phyloP scores from a whole-genome alignment of 2,113 vertebrate species.

The Poecile atricapillus region DNA sequence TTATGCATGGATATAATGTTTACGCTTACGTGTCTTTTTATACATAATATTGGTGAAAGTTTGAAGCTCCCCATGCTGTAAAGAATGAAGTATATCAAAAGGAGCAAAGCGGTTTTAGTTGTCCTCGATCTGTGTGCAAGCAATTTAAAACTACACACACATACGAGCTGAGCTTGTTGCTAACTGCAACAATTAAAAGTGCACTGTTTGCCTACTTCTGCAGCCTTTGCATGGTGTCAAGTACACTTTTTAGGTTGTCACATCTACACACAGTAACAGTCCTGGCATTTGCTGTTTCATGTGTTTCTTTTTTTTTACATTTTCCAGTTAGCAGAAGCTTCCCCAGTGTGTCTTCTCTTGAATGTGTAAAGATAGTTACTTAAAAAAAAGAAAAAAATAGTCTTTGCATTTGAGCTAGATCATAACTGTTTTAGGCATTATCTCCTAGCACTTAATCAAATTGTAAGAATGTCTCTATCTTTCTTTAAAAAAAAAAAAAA shows the following conservation, averaged over 20 bases:
- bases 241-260: not conserved
- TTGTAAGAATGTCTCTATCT: not conserved
- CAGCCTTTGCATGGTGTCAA: not conserved
- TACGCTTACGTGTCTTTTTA: not conserved
- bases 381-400: not conserved
- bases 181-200: slow-evolving; percentile 20
- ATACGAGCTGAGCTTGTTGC: not conserved
- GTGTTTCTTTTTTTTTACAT: not conserved
- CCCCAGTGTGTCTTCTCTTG: not conserved
- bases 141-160: not conserved
- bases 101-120: not conserved
- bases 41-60: not conserved
- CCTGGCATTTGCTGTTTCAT: not conserved
- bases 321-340: not conserved
- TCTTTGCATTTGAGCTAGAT: not conserved
- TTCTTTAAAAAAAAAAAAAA: not conserved
- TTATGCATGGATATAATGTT: not conserved
- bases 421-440: not conserved
- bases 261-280: not conserved
- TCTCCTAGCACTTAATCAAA: slow-evolving; percentile 33
- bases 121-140: not conserved
- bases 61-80: not conserved
- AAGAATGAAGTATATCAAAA: not conserved
- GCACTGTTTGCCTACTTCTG: not conserved
- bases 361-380: not conserved